Base-by-base conservation (phyloP, 2,888 invertebrate species). In the Ophonus ardosiacus region DNA sequence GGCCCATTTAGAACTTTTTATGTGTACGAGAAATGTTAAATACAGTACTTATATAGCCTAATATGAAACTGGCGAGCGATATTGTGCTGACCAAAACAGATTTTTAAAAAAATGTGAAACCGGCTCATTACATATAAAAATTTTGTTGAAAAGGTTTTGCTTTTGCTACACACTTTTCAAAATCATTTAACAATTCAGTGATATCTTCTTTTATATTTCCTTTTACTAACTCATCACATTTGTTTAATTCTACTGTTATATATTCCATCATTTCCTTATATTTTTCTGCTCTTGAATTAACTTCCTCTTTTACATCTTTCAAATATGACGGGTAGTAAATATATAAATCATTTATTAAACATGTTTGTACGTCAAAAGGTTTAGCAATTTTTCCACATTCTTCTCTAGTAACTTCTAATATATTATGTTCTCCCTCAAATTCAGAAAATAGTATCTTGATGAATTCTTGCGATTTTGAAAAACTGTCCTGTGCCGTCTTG, bases 321-420 rank as follows among this genome's bases (percentile, higher is more conserved):
- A 82, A 31, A 71, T 71, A 71, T 7, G 24, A 51, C 6, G 56
- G 56, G 57, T 56, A 82, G 40, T 17, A 57, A 7, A 24, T 13
- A 71, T 82, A 82, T 5, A 82, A 56, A 40, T 82, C 82, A 0
- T 68, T 56, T n/a, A 82, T 82, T 4, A 82, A 6, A 24, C 82
- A 82, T 57, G 18, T 31, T 71, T 82, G 82, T 3, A 82, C 82
- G 15, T 82, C 82, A 17, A 71, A 71, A 7, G 82, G 56, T 0
- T 5, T 2, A 7, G 7, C 7, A 5, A 31, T 24, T 57, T 74
- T 56, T 6, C 68, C 71, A 18, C 82, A 82, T n/a, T 71, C 59
- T 74, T 82, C 59, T 17, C 18, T 82, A 17, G 74, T 71, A 5
- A 59, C 51, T 6, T 82, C 57, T 3, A 82, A 10, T 7, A 51